Evolutionary conservation across 2,797 vertebrate genomes (phyloP), one percentile per base, ranked within the genome.

Genomic region (Muraenolepis orangiensis): DNA sequence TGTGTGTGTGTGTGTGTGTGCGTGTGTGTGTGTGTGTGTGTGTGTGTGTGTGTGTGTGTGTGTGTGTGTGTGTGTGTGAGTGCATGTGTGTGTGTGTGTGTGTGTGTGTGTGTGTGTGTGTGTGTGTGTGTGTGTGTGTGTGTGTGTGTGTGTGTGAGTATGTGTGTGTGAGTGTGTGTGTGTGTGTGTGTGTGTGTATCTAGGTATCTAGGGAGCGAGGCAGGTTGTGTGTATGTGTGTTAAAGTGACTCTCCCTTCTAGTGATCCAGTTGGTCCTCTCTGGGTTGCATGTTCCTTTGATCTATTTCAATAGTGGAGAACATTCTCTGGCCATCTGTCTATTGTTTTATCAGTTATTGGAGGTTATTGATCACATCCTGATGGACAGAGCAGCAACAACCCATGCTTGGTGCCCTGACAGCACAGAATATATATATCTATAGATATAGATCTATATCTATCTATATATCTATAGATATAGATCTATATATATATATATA

Each of bases 191-290:
- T 29, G 6, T 28, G 30, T 13, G 42, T 51, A 28, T 71, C 20
- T 51, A 7, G 66, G 66, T 29, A 75, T 36, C 71, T 28, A 13
- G 40, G 40, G 7, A 34, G 32, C 32, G 32, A 34, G 32, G 32
- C 18, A 51, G 42, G 23, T 36, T 42, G 61, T 81, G 42, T 71
- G 70, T 46, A 18, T 77, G 57, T 74, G 66, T 84, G 69, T 6
- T n/a, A 78, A 82, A 79, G 72, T 72, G 34, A 78, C 82, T 82
- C 83, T 72, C n/a, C n/a, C n/a, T n/a, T n/a, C n/a, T n/a, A n/a
- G n/a, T n/a, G n/a, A n/a, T n/a, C n/a, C n/a, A n/a, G 78, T 86
- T 86, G 81, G 86, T 72, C 82, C 83, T 77, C 78, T 61, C 77
- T 70, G 76, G 75, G 61, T 61, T 23, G 6, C 57, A 1, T 18